Base-by-base conservation (phyloP, 2,888 invertebrate genomes). In the Teleogryllus oceanicus region DNA sequence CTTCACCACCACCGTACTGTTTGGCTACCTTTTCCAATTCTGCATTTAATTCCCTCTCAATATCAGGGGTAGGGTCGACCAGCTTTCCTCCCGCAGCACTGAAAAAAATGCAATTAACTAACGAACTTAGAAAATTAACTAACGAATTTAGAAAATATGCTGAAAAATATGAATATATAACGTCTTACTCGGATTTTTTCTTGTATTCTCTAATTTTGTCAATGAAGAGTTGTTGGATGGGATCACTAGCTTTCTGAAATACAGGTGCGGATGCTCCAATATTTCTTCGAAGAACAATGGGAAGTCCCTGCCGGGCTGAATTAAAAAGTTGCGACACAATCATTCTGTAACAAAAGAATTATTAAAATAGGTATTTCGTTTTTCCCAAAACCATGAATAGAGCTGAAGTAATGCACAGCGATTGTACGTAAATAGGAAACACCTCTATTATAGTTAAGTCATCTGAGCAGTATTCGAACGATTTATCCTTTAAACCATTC, bases 171-270 rank as follows among this genome's bases (percentile, higher is more conserved):
- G 11, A 74, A n/a, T 74, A 20, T 12, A 21, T 20, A 76, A 4
- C 18, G 11, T 20, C 93, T 90, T 91, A 96, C 96, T 90, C 88
- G 90, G 94, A 94, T 87, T 96, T 96, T 84, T 92, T 89, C 86
- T 92, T 94, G 89, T 96, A 98, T 88, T 97, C 97, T 83, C 92
- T 90, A 83, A 98, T 90, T 91, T 98, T 97, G 84, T 97, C 95
- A 74, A 98, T 87, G 87, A 98, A 98, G 78, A 98, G 88, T 87
- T 97, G 94, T 87, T 98, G 98, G 85, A 98, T 95, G 8, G 98
- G 97, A 87, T 98, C 98, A 3, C 90, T 88, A 2, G 92, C 93
- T 86, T 94, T 94, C 85, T 91, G 91, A 74, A 92, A 85, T 50
- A 89, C 89, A 78, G 93, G 92, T 76, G 93, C 92, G 78, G 92